phyloP scores from a whole-genome alignment of 2,888 invertebrate genomes.

The Campopleginae sp. region DNA sequence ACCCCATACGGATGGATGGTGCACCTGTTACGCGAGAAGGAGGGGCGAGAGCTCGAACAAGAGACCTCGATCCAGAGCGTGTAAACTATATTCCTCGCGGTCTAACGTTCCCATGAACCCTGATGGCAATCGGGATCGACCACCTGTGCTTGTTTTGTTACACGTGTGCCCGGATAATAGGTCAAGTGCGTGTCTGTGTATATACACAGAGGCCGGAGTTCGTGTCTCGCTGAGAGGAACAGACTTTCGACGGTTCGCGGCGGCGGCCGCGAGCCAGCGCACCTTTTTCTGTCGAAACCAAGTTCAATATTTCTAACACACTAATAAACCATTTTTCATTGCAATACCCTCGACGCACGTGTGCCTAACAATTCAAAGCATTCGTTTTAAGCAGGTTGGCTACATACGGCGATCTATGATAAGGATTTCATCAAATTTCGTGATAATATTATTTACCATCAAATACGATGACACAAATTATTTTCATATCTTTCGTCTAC shows the following conservation, averaged over 20 bases:
- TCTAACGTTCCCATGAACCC: conserved; percentile 33
- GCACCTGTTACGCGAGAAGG: conserved; percentile 51
- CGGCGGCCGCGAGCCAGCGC: not conserved
- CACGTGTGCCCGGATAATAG: conserved; percentile 15
- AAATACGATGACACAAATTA: no score
- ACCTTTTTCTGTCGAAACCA: not conserved
- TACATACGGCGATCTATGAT: no score
- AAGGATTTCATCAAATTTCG: no score
- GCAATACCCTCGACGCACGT: not conserved
- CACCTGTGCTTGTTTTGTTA: conserved; percentile 32
- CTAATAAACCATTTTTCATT: not conserved
- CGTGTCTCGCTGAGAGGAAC: not conserved
- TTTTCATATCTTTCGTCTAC: no score
- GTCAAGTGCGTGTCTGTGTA: conserved; percentile 24
- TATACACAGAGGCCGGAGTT: not conserved
- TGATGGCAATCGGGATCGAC: conserved; percentile 15
- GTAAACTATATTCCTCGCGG: conserved; percentile 46
- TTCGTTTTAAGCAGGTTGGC: not conserved
- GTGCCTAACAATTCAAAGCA: not conserved
- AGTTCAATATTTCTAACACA: not conserved
- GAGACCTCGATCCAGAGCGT: conserved; percentile 12
- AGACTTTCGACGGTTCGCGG: not conserved
- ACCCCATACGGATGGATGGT: conserved; percentile 37
- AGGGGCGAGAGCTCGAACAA: not conserved
- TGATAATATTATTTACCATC: no score